Evolutionary conservation across 2,888 invertebrate species (phyloP).

Genomic region (Epinotia demarniana): DNA sequence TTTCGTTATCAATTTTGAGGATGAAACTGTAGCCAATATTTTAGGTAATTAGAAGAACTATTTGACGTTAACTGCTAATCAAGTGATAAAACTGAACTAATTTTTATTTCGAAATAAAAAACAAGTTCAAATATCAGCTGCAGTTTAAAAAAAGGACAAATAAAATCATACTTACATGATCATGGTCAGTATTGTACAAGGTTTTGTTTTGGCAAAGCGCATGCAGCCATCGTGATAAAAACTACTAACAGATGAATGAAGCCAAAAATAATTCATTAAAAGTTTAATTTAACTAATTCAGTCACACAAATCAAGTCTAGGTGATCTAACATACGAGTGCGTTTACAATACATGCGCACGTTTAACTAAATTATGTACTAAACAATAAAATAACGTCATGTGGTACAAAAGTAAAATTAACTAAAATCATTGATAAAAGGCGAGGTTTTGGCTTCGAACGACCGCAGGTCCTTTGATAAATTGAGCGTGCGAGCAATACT

Average conservation of each 20-base stretch:
- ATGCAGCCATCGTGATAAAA: slow-evolving; percentile 55
- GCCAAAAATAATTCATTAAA: slow-evolving; percentile 55
- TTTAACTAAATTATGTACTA: slow-evolving; percentile 50
- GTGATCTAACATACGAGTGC: slow-evolving; percentile 37
- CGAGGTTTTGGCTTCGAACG: slow-evolving; percentile 44
- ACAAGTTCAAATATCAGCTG: not conserved
- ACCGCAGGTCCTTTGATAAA: not conserved
- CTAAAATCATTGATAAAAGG: slow-evolving; percentile 48
- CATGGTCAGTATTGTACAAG: slow-evolving; percentile 51
- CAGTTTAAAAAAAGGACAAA: slow-evolving; percentile 45
- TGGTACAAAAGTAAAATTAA: slow-evolving; percentile 46
- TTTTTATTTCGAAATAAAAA: not conserved
- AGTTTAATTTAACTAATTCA: slow-evolving; percentile 76
- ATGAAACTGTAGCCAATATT: slow-evolving; percentile 1
- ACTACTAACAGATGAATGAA: slow-evolving; percentile 53
- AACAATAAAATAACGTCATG: slow-evolving; percentile 49
- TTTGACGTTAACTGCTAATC: not conserved
- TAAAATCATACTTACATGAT: slow-evolving; percentile 60
- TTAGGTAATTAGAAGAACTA: not conserved
- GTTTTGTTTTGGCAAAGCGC: slow-evolving; percentile 68
- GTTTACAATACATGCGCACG: slow-evolving; percentile 53
- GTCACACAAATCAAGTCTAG: slow-evolving; percentile 66
- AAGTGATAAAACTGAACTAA: not conserved
- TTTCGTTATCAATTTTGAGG: slow-evolving; percentile 2
- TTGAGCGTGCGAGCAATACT: slow-evolving; percentile 3